These are phyloP conservation scores for Adineta ricciae DNA, from an alignment of 2,888 invertebrate genomes.

Conservation along the genomic window DNA sequence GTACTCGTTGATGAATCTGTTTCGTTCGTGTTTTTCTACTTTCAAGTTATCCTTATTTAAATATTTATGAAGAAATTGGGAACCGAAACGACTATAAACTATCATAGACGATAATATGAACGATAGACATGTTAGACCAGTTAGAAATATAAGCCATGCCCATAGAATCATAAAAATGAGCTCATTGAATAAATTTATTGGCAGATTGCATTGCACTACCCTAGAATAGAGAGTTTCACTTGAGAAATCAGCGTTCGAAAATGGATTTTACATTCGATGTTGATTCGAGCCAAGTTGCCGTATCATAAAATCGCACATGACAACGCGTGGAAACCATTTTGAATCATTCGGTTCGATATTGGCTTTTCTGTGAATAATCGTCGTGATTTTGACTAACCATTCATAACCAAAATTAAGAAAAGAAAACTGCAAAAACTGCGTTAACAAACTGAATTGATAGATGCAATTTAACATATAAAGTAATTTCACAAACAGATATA, in stretches of 20 bases:
- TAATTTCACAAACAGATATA: not conserved
- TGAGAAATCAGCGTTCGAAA: not conserved
- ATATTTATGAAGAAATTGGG: not conserved
- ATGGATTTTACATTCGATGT: not conserved
- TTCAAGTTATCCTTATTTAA: not conserved
- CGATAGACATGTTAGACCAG: not conserved
- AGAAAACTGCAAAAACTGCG: not conserved
- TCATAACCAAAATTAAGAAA: not conserved
- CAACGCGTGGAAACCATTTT: not conserved
- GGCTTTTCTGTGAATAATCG: not conserved
- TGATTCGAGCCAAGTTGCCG: not conserved
- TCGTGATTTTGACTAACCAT: not conserved
- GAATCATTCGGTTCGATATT: not conserved
- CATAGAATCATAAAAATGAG: not conserved
- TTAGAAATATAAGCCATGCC: not conserved
- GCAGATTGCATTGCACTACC: not conserved
- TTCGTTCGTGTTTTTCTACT: not conserved
- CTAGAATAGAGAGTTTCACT: too few relatives aligned
- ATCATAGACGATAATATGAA: not conserved
- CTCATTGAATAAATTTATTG: conserved; percentile 15
- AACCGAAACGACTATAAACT: not conserved
- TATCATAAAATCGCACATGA: conserved; percentile 3
- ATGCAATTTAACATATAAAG: not conserved
- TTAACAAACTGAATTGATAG: not conserved
- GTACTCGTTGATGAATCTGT: not conserved